Evolutionary conservation across 2,888 invertebrate genomes (phyloP), one percentile per base, ranked within the genome.

Genomic region (Zele albiditarsus): DNA sequence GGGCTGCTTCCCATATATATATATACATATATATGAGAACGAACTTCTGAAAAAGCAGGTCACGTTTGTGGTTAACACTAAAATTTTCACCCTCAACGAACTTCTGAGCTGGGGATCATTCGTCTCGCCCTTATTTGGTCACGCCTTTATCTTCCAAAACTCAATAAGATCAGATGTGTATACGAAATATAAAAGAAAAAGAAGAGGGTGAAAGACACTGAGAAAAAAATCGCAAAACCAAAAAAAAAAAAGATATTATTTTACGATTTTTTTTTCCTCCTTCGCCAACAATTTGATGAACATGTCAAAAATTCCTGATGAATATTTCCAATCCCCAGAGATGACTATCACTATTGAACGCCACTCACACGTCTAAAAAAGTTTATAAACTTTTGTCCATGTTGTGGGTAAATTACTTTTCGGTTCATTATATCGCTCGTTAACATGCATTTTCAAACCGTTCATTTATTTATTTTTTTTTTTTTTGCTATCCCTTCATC

Each of bases 11-110:
- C n/a, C 33, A 16, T 31, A 20, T 25, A 62, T 20, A 10, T 25
- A n/a, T n/a, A n/a, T n/a, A n/a, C n/a, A n/a, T 10, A 3, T 28
- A 28, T 33, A 38, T 31, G 12, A 33, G 42, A 65, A n/a, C 33
- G 66, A 57, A 28, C 53, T 28, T 57, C 57, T 71, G 58, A 71
- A 46, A 57, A 57, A 42, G 14, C 66, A 38, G 66, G 66, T 65
- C 66, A 66, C 66, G 70, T 70, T 70, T 70, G 57, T 60, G 70
- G 70, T 57, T 38, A 70, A 60, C 70, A 58, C 25, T 38, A 28
- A 25, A 67, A 70, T 70, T 57, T 70, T 70, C 70, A 70, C 70
- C 31, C 63, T 63, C 63, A 63, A 63, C 63, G 33, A 63, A 63
- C 63, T 63, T 63, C 63, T 38, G 63, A 33, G 28, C 63, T n/a